These are phyloP conservation scores for Gymnogyps californianus DNA, from an alignment of 2,113 vertebrate species.

Conservation along the genomic window DNA sequence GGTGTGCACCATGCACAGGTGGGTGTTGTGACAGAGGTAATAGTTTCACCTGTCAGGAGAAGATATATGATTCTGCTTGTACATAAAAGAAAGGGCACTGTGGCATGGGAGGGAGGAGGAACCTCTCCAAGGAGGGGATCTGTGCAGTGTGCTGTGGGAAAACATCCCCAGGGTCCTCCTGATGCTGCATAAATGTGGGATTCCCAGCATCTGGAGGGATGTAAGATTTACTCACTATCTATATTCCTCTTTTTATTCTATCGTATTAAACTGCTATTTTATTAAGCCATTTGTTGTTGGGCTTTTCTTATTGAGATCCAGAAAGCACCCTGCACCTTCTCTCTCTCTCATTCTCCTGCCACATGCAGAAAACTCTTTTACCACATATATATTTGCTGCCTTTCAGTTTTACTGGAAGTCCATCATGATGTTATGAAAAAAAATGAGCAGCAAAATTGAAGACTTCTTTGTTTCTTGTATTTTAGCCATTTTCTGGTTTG, in stretches of 20 bases:
- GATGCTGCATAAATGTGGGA: neutral
- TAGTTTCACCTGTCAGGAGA: neutral
- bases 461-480: neutral
- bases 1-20: rapidly evolving
- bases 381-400: neutral
- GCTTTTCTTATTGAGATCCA: neutral
- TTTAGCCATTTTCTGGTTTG: neutral
- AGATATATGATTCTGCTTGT: neutral
- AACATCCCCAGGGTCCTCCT: neutral
- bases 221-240: neutral
- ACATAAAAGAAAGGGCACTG: neutral
- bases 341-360: neutral
- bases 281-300: neutral
- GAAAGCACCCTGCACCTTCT: neutral
- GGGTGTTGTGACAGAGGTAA: rapidly evolving
- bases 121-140: neutral
- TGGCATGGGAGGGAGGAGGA: neutral
- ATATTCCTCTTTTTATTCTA: neutral
- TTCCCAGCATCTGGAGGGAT: neutral
- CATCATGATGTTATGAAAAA: neutral
- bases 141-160: neutral
- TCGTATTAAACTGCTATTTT: neutral
- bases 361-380: neutral
- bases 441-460: neutral
- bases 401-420: neutral